Conservation (phyloP, 2,797 vertebrate genomes). For the Acanthurus tractus region DNA sequence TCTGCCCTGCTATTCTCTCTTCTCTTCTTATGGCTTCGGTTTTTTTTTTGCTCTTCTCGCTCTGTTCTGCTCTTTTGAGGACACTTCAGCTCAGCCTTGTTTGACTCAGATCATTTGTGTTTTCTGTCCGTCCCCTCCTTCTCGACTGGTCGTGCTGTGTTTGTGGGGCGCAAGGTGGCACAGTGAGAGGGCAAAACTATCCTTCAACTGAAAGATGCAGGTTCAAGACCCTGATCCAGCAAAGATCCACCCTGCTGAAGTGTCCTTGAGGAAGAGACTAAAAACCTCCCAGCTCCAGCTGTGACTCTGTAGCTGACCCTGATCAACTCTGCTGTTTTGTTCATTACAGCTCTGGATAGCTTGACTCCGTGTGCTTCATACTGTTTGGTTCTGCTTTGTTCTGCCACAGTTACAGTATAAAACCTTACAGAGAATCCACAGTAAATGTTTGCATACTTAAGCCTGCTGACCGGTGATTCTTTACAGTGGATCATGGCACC, state of each 20-base stretch:
- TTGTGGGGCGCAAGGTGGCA: constrained; percentile 27
- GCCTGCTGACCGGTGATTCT: too few relatives aligned
- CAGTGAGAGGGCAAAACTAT: constrained; percentile 25
- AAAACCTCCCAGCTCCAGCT: constrained; percentile 38
- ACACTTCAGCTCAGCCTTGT: constrained; percentile 49
- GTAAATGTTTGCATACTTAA: too few relatives aligned
- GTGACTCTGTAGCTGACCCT: constrained; percentile 41
- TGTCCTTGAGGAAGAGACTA: constrained; percentile 59
- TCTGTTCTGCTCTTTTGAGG: constrained; percentile 64
- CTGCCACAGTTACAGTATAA: not conserved
- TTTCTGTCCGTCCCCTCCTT: constrained; percentile 31
- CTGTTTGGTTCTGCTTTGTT: constrained; percentile 28
- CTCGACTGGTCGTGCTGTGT: constrained; percentile 20
- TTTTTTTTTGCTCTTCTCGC: constrained; percentile 30
- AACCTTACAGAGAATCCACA: too few relatives aligned
- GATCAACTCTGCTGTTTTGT: constrained; percentile 41
- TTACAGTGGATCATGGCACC: too few relatives aligned
- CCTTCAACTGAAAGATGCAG: constrained; percentile 45
- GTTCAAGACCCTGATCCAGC: constrained; percentile 42
- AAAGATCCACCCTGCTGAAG: constrained; percentile 39
- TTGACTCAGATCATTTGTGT: constrained; percentile 45
- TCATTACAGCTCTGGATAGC: constrained; percentile 21
- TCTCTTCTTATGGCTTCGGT: constrained; percentile 49
- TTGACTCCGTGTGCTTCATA: constrained; percentile 30
- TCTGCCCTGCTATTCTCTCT: constrained; percentile 45